Base-by-base conservation (phyloP, 2,113 vertebrate species). In the Thamnophis sirtalis region DNA sequence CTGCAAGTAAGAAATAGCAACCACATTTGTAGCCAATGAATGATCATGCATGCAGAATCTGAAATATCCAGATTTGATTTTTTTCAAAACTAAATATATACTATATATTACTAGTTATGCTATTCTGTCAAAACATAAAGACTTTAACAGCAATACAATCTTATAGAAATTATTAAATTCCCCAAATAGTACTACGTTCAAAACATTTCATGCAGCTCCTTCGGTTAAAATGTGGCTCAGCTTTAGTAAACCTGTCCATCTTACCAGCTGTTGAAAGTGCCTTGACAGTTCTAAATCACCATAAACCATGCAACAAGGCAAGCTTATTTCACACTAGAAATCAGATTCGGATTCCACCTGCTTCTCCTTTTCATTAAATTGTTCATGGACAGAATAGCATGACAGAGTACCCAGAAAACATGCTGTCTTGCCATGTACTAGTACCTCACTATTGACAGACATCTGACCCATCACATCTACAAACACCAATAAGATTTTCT, bases 321-420 rank as follows among this genome's bases (percentile, higher is more conserved):
- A 95, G 91, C 33, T 88, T 28, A 63, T 94, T 96, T 96, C 22
- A 22, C 88, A 94, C 21, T 92, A 93, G 94, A 96, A 95, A 94
- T 93, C 43, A 91, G 94, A 96, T 95, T 96, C 91, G 55, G 73
- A 87, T 92, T 96, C 89, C 85, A 89, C 51, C 73, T 91, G 43
- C 85, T 90, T 93, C 55, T 92, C 87, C 87, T 93, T 94, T 95
- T 90, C 94, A 93, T 88, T 92, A 92, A 95, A 94, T 87, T 53
- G 24, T 89, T 68, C 90, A 92, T 50, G 49, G 80, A 95, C 85
- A 92, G 84, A 93, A 90, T 68, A 91, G 90, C 48, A 91, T 94
- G 92, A 94, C 94, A 93, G 92, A 95, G 93, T 90, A 93, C 33
- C 93, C 60, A 56, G 84, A 86, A 90, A 92, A 93, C 89, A 91